Conservation (phyloP, 2,113 vertebrate genomes). For the Microtus ochrogaster region DNA sequence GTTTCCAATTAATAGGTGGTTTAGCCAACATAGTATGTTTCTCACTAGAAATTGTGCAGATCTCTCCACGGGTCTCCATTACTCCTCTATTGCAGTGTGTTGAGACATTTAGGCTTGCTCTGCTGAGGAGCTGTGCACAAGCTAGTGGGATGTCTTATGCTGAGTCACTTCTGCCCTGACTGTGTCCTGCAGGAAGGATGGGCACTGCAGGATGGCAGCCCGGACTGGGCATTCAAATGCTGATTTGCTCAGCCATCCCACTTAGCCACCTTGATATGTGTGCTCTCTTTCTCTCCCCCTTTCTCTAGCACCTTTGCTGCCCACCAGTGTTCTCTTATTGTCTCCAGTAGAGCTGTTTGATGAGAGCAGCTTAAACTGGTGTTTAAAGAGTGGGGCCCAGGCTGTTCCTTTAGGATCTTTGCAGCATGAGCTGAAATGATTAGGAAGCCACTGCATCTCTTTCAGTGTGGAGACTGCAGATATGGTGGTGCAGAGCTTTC, state of each 20-base stretch:
- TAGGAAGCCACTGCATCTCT: not conserved
- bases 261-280: constrained; percentile 23
- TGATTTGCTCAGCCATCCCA: not conserved
- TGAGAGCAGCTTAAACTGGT: constrained; percentile 18
- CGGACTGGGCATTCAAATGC: not conserved
- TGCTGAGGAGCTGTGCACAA: constrained; percentile 69
- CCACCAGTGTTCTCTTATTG: not conserved
- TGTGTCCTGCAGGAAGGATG: constrained; percentile 71
- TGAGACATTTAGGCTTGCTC: constrained; percentile 63
- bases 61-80: constrained; percentile 14
- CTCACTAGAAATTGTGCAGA: constrained; percentile 44
- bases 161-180: constrained; percentile 70
- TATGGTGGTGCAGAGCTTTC: not conserved
- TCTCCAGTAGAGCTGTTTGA: constrained; percentile 5
- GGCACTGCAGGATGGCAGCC: not conserved
- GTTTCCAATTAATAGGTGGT: constrained; percentile 21
- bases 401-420: not conserved
- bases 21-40: constrained; percentile 25
- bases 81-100: not conserved
- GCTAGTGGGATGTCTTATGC: constrained; percentile 58
- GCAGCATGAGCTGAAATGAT: not conserved
- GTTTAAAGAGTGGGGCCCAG: not conserved
- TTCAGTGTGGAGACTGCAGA: not conserved
- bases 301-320: constrained; percentile 29
- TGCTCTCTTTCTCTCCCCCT: constrained; percentile 35